Conservation (phyloP, 2,888 invertebrate genomes). For the Girardia tigrina region DNA sequence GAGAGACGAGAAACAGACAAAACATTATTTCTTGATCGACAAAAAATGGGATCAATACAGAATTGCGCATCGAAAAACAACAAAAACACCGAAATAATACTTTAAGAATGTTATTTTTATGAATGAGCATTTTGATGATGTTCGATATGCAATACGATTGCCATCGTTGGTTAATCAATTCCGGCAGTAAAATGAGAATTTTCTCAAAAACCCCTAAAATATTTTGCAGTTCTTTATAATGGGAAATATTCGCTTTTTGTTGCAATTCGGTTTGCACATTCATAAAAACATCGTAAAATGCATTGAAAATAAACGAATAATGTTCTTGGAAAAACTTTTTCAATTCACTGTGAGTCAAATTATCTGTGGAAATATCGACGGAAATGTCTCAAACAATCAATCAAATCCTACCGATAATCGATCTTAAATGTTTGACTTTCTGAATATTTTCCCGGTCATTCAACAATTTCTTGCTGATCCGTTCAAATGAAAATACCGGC, state of each 20-base stretch:
- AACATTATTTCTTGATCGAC: no score
- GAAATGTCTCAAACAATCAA: neutral
- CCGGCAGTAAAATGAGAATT: constrained; percentile 76
- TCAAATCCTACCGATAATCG: neutral
- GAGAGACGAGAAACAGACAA: no score
- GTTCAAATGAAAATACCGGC: neutral
- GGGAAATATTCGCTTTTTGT: neutral
- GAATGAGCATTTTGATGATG: neutral
- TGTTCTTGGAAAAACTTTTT: neutral
- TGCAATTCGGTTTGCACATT: constrained; percentile 3
- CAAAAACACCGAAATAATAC: neutral
- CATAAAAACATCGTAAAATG: constrained; percentile 8
- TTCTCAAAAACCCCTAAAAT: constrained; percentile 54
- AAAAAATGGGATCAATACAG: no score
- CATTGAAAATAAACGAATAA: neutral
- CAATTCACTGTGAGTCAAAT: neutral
- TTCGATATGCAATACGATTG: constrained; percentile 74
- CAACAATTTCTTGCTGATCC: neutral
- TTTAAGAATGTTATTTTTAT: constrained; percentile 5
- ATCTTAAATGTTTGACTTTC: neutral
- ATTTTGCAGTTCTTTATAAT: constrained; percentile 7
- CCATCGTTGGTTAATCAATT: constrained; percentile 80
- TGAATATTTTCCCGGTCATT: neutral
- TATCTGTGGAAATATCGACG: neutral
- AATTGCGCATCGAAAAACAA: no score